Conservation (phyloP, 2,888 invertebrate genomes). For the Cybosia mesomella region DNA sequence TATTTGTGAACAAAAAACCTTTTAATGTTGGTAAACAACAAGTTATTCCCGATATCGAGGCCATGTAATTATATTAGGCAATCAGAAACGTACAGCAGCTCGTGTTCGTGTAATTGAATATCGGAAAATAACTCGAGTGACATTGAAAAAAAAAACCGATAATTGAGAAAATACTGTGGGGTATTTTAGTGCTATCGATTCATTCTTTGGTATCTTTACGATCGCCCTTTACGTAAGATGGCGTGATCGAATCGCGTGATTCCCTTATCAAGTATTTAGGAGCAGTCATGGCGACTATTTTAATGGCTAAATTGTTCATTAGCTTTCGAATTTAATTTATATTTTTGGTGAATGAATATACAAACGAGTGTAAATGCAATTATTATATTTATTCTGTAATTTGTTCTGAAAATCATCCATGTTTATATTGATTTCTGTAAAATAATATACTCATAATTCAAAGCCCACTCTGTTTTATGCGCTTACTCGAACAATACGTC, state of each 20-base stretch:
- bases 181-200: conserved; percentile 32
- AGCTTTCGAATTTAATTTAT: conserved; percentile 32
- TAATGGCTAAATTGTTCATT: conserved; percentile 49
- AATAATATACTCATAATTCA: not conserved
- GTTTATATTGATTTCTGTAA: not conserved
- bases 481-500: not conserved
- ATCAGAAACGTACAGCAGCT: conserved; percentile 21
- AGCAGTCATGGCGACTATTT: conserved; percentile 48
- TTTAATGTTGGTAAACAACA: conserved; percentile 6
- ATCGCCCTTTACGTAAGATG: conserved; percentile 51
- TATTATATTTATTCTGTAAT: too few relatives aligned
- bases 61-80: conserved; percentile 30
- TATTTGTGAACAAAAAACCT: conserved; percentile 9
- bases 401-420: not conserved
- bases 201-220: conserved; percentile 35
- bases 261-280: conserved; percentile 46
- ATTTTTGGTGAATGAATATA: conserved; percentile 27
- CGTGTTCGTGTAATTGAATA: conserved; percentile 32
- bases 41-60: conserved; percentile 3
- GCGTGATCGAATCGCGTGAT: conserved; percentile 51
- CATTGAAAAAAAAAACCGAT: conserved; percentile 26
- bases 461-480: not conserved
- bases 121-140: conserved; percentile 25
- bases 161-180: conserved; percentile 26
- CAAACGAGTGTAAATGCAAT: not conserved